Evolutionary conservation across 1,140 invertebrate genomes (phyloP).

Genomic region (Heliconius hewitsoni): DNA sequence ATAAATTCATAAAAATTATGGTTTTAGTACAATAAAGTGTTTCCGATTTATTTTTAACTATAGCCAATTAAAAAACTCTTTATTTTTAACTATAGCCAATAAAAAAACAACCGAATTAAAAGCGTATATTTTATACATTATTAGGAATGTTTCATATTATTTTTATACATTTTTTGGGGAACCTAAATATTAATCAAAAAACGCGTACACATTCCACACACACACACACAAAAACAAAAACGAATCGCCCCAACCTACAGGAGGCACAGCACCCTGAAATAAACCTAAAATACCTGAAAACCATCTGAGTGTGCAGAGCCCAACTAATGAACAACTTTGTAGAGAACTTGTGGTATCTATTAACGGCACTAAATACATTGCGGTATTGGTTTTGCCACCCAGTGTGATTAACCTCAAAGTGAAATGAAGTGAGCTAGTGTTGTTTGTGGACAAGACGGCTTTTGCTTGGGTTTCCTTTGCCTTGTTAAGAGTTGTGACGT

Average conservation of each 20-base stretch:
- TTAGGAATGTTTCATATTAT: no score
- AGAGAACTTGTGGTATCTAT: conserved; percentile 47
- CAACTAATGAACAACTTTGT: conserved; percentile 35
- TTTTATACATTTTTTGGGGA: no score
- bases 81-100: no score
- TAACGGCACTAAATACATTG: conserved; percentile 43
- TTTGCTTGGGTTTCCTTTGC: conserved; percentile 40
- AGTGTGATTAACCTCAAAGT: conserved; percentile 50
- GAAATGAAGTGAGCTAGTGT: conserved; percentile 41
- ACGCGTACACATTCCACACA: background rate
- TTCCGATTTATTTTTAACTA: no score
- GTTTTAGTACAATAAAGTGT: no score
- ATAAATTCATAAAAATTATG: no score
- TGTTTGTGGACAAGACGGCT: conserved; percentile 37
- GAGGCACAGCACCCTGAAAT: background rate
- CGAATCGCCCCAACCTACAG: background rate
- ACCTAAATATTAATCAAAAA: no score
- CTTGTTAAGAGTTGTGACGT: conserved; percentile 34
- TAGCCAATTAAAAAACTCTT: no score
- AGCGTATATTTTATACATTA: no score
- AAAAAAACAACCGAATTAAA: no score
- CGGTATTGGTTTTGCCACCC: conserved; percentile 44
- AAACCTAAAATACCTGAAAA: conserved; percentile 6
- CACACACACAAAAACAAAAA: background rate
- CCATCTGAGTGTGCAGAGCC: conserved; percentile 9